phyloP scores from a whole-genome alignment of 1,140 invertebrate genomes.

The Paralvinella palmiformis region DNA sequence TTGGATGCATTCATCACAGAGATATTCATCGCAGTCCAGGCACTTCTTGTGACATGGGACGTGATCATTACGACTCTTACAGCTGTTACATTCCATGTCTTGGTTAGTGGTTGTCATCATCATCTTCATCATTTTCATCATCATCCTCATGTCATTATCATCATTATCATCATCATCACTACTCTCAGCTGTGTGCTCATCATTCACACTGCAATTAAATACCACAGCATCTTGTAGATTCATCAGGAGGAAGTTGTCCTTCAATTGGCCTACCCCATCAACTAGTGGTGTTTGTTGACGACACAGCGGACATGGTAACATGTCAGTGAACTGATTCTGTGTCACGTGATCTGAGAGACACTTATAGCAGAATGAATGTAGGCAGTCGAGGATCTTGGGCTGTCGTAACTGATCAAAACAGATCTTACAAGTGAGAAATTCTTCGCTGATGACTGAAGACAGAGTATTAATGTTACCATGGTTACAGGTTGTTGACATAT shows the following conservation, averaged over 20 bases:
- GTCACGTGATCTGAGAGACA: slow-evolving; percentile 52
- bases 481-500: background rate
- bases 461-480: background rate
- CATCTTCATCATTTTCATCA: too few relatives aligned
- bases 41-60: background rate
- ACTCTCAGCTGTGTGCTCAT: background rate
- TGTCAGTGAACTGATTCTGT: background rate
- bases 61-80: background rate
- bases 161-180: too few relatives aligned
- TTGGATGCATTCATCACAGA: slow-evolving; percentile 4
- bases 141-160: too few relatives aligned
- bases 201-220: too few relatives aligned
- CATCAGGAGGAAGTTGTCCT: slow-evolving; percentile 12
- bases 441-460: slow-evolving; percentile 37
- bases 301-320: slow-evolving; percentile 5
- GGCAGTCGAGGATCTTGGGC: slow-evolving; percentile 79
- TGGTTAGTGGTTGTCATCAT: background rate
- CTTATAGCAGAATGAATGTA: slow-evolving; percentile 86
- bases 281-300: background rate
- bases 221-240: slow-evolving; percentile 1
- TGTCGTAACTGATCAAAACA: slow-evolving; percentile 42
- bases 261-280: background rate
- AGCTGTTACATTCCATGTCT: background rate
- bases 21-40: background rate
- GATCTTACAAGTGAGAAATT: slow-evolving; percentile 51